Base-by-base conservation (phyloP, 1,140 invertebrate genomes). In the Drosophila burlai region DNA sequence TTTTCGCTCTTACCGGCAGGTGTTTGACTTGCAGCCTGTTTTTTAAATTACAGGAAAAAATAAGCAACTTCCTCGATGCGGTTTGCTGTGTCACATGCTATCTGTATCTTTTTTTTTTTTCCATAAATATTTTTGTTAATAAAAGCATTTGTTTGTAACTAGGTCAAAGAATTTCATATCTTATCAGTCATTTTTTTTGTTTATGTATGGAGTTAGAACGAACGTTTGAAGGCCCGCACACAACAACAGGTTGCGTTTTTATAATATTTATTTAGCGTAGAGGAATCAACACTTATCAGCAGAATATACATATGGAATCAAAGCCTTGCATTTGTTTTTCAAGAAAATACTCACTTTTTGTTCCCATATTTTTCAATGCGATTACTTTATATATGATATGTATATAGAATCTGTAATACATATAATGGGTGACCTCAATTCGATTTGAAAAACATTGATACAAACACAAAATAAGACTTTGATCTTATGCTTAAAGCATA, bases 21-120 rank as follows among this genome's bases (percentile, higher is more conserved):
- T 87, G 84, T 63, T 87, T 89, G 78, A 87, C 84, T 86, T 83
- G 77, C 81, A 65, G 61, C 59, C 66, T 65, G 64, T 61, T 83
- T 42, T 18, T 18, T 11, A 63, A 75, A 67, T 57, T 69, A 46
- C 67, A 62, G 58, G 43, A 65, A 64, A 64, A 67, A 58, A 34
- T 49, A 66, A 55, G 26, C 61, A 74, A 85, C 68, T 67, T 81
- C 67, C 58, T 21, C 26, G 49, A 62, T 89, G 83, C 54, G 76
- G 84, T 78, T 74, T 62, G 24, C 52, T 50, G 16, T 67, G 76
- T 75, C 83, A 80, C 64, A 83, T 83, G 83, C 68, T 64, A 43
- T 11, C 16, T 29, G 54, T 72, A 5, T 26, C 45, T 24, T n/a
- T 31, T 15, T 24, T n/a, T 31, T 15, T 11, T 21, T 10, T 31